These are phyloP conservation scores for Bradysia coprophila DNA, from an alignment of 1,140 invertebrate genomes.

Conservation along the genomic window DNA sequence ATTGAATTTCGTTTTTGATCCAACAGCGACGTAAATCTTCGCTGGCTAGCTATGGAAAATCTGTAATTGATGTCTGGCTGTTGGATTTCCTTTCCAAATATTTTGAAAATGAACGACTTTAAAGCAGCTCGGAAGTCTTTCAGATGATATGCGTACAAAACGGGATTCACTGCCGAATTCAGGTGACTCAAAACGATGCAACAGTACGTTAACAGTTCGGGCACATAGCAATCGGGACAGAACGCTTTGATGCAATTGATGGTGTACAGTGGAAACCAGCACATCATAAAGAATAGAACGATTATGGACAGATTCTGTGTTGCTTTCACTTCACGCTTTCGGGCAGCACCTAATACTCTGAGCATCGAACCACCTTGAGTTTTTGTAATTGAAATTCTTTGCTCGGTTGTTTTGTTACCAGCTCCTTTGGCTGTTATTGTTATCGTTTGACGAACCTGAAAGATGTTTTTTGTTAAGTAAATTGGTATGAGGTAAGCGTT, in stretches of 20 bases:
- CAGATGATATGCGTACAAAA: conserved; percentile 78
- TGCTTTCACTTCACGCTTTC: conserved; percentile 75
- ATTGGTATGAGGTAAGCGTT: too few relatives aligned
- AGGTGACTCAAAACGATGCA: conserved; percentile 76
- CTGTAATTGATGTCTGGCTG: conserved; percentile 21
- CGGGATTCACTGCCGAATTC: conserved; percentile 74
- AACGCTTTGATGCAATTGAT: conserved; percentile 78
- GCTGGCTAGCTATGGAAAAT: conserved; percentile 22
- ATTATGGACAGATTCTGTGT: conserved; percentile 81
- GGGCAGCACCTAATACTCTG: conserved; percentile 53
- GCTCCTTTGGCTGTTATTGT: too few relatives aligned
- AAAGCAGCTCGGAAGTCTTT: conserved; percentile 64
- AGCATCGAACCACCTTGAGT: conserved; percentile 34
- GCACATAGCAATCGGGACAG: conserved; percentile 43
- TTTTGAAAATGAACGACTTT: conserved; percentile 37
- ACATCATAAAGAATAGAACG: conserved; percentile 79
- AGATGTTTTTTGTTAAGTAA: neutral
- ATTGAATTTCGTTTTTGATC: conserved; percentile 11
- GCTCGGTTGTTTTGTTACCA: too few relatives aligned
- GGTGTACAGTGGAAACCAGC: conserved; percentile 83
- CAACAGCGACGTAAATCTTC: conserved; percentile 19
- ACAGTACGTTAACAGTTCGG: conserved; percentile 48
- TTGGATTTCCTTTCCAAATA: conserved; percentile 24
- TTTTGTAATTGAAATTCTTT: too few relatives aligned
- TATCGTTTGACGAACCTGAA: neutral